Conservation (phyloP, 2,888 invertebrate species). For the Dendrolimus houi region DNA sequence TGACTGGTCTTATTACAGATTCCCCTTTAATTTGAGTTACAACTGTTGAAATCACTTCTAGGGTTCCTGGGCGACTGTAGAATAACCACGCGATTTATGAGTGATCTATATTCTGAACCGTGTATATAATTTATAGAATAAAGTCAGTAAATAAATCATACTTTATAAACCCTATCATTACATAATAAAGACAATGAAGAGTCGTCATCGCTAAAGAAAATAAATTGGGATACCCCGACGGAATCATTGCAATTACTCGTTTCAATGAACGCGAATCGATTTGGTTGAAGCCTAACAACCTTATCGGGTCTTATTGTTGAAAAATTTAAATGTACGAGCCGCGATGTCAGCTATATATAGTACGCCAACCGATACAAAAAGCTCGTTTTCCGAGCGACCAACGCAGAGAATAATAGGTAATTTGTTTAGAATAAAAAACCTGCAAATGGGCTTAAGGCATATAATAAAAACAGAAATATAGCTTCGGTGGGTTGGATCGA, state of each 20-base stretch:
- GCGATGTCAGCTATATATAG: slow-evolving; percentile 6
- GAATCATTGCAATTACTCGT: slow-evolving; percentile 58
- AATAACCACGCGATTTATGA: too few relatives aligned
- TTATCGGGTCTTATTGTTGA: slow-evolving; percentile 32
- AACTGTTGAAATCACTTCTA: too few relatives aligned
- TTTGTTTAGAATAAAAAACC: slow-evolving; percentile 71
- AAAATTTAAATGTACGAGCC: slow-evolving; percentile 12
- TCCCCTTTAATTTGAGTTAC: too few relatives aligned
- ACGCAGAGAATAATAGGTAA: slow-evolving; percentile 67
- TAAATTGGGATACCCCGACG: slow-evolving; percentile 37
- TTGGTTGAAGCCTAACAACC: slow-evolving; percentile 43
- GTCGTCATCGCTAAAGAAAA: slow-evolving; percentile 28
- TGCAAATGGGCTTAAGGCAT: slow-evolving; percentile 69
- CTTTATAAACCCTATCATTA: slow-evolving; percentile 2
- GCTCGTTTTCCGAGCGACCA: slow-evolving; percentile 49
- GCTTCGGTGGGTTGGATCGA: slow-evolving; percentile 69
- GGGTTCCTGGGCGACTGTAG: too few relatives aligned
- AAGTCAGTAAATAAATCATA: background rate
- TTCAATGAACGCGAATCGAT: slow-evolving; percentile 56
- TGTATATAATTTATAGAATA: too few relatives aligned
- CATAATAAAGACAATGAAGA: slow-evolving; percentile 42
- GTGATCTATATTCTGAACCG: too few relatives aligned
- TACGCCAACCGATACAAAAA: slow-evolving; percentile 19
- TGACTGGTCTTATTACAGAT: too few relatives aligned
- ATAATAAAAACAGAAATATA: slow-evolving; percentile 74